Conservation (phyloP, 2,888 invertebrate genomes). For the Beris morrisii region DNA sequence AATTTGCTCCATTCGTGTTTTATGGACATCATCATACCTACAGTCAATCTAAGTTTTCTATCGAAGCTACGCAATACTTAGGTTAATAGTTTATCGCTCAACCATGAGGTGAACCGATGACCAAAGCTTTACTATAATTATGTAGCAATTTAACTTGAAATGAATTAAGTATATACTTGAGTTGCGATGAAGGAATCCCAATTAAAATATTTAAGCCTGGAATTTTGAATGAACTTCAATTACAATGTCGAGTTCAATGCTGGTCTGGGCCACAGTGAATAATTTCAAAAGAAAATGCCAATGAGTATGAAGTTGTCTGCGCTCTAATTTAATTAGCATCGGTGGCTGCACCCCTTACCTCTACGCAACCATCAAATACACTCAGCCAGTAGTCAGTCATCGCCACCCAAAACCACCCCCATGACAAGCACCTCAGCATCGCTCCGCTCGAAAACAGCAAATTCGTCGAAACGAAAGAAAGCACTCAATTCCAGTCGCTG, state of each 20-base stretch:
- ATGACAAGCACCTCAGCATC: neutral
- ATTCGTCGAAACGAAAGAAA: constrained; percentile 26
- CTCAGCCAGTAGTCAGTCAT: neutral
- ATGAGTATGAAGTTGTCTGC: constrained; percentile 16
- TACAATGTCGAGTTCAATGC: constrained; percentile 13
- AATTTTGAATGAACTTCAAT: constrained; percentile 11
- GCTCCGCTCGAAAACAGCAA: neutral
- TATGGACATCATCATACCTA: too few relatives aligned
- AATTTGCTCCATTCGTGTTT: too few relatives aligned
- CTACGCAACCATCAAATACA: constrained; percentile 4
- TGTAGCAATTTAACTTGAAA: too few relatives aligned
- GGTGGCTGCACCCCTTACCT: constrained; percentile 9
- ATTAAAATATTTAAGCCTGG: constrained; percentile 11
- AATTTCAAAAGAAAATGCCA: constrained; percentile 7
- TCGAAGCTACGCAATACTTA: too few relatives aligned
- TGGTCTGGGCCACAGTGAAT: constrained; percentile 5
- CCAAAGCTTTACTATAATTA: too few relatives aligned
- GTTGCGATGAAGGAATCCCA: neutral
- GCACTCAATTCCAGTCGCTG: constrained; percentile 23
- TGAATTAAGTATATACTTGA: too few relatives aligned
- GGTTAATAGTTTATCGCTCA: too few relatives aligned
- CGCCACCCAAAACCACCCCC: neutral
- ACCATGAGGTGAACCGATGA: too few relatives aligned
- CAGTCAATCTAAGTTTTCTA: too few relatives aligned
- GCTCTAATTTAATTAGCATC: constrained; percentile 23